Evolutionary conservation across 2,888 invertebrate species (phyloP), one percentile per base, ranked within the genome.

Genomic region (Caenorhabditis sp.): DNA sequence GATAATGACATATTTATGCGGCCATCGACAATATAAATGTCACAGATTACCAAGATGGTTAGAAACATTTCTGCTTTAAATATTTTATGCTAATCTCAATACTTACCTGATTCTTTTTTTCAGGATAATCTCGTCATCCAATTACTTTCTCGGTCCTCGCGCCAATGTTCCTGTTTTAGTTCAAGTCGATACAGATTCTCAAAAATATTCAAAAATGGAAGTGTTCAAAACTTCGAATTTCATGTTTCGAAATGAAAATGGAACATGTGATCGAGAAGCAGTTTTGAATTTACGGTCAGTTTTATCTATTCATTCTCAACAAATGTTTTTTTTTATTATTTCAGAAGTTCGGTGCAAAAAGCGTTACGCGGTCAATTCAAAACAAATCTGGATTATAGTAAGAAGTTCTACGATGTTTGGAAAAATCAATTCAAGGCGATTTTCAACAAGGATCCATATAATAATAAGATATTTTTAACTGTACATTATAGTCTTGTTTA

Each of bases 1-100:
- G 12, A 81, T 81, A 21, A 81, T 81, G 81, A 77, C 81, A 0
- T 81, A 81, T 54, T 65, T 81, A 12, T 81, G 81, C 58, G 81
- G 78, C 14, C 59, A 70, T 27, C 38, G 67, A 14, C 65, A 72
- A 20, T 81, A 76, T 43, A 73, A 68, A 68, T 81, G 81, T 63
- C 67, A 67, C 14, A 57, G 67, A 49, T 57, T 81, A 8, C 78
- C 78, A 1, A 31, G 31, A 31, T 31, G 31, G 31, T 31, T 31
- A 31, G 31, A 31, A 4, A 31, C n/a, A n/a, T n/a, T n/a, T n/a
- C n/a, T n/a, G n/a, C n/a, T n/a, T n/a, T n/a, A n/a, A n/a, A n/a
- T n/a, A n/a, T n/a, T n/a, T 31, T 31, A 31, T 31, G 31, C 31
- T n/a, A n/a, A n/a, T n/a, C n/a, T n/a, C n/a, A n/a, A n/a, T n/a